Evolutionary conservation across 2,797 vertebrate species (phyloP).

Genomic region (Microctenopoma lineatum): DNA sequence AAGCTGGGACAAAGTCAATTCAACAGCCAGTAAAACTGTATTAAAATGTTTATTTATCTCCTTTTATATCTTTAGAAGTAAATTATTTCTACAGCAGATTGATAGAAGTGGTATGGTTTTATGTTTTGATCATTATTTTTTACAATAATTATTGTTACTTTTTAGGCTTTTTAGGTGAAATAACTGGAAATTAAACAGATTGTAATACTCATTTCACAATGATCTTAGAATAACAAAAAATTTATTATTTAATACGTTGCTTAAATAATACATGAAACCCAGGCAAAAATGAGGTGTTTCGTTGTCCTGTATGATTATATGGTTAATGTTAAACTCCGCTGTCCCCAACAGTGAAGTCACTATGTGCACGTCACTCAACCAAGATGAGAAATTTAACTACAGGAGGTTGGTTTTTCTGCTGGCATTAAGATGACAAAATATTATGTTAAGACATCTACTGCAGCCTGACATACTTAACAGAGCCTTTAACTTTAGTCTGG

Average conservation of each 20-base stretch:
- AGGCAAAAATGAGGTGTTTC: background rate
- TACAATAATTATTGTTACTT: too few relatives aligned
- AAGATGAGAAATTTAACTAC: too few relatives aligned
- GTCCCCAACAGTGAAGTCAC: background rate
- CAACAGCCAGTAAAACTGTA: background rate
- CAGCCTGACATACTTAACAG: slow-evolving; percentile 89
- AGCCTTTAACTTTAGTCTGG: slow-evolving; percentile 96
- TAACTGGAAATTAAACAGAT: too few relatives aligned
- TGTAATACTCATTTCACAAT: too few relatives aligned
- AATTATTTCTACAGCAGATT: background rate
- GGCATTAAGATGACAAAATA: background rate
- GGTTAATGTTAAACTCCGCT: too few relatives aligned
- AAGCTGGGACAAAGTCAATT: background rate
- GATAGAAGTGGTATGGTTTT: background rate
- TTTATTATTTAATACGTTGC: too few relatives aligned
- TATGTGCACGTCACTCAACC: too few relatives aligned
- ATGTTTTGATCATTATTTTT: too few relatives aligned
- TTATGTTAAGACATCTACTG: background rate
- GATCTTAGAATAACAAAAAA: too few relatives aligned
- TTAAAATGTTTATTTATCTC: background rate
- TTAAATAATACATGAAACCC: background rate
- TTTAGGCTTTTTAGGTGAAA: too few relatives aligned
- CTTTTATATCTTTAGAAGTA: background rate
- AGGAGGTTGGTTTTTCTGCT: too few relatives aligned
- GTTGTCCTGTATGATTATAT: too few relatives aligned